phyloP scores from a whole-genome alignment of 2,888 invertebrate species.

The Xanthorhoe designata region DNA sequence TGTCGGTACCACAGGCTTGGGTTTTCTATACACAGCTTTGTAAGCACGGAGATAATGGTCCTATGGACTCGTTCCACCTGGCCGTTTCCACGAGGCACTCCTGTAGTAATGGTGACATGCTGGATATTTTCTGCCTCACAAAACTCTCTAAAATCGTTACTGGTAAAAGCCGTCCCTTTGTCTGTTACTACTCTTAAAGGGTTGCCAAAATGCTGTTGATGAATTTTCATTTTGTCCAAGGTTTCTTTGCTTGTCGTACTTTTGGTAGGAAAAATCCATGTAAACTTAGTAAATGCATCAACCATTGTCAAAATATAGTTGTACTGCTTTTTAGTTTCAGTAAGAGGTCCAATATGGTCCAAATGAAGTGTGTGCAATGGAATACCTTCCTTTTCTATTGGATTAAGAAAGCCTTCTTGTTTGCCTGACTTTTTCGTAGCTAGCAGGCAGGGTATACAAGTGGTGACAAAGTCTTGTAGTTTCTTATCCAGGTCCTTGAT shows the following conservation, averaged over 20 bases:
- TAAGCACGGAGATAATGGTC: too few species aligned
- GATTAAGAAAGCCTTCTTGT: slow-evolving; percentile 36
- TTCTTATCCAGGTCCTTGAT: slow-evolving; percentile 31
- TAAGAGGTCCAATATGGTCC: slow-evolving; percentile 60
- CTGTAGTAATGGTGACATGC: background rate
- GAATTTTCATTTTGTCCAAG: background rate
- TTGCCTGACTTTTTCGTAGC: slow-evolving; percentile 49
- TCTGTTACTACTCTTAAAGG: background rate
- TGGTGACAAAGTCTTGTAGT: slow-evolving; percentile 31
- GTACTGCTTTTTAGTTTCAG: too few species aligned
- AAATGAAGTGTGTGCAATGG: slow-evolving; percentile 56
- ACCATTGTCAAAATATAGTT: slow-evolving; percentile 58
- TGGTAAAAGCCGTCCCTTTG: background rate
- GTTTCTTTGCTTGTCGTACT: slow-evolving; percentile 48
- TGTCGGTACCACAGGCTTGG: too few species aligned
- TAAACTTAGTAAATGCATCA: slow-evolving; percentile 61
- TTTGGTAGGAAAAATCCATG: slow-evolving; percentile 60
- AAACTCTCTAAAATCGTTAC: background rate
- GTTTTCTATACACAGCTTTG: too few species aligned
- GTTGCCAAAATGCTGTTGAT: background rate
- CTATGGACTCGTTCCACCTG: too few species aligned
- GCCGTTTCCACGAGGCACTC: too few species aligned
- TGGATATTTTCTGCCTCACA: background rate
- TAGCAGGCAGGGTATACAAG: slow-evolving; percentile 43
- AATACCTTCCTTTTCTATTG: slow-evolving; percentile 52